Conservation (phyloP, 2,888 invertebrate species). For the Hanleya hanleyi region DNA sequence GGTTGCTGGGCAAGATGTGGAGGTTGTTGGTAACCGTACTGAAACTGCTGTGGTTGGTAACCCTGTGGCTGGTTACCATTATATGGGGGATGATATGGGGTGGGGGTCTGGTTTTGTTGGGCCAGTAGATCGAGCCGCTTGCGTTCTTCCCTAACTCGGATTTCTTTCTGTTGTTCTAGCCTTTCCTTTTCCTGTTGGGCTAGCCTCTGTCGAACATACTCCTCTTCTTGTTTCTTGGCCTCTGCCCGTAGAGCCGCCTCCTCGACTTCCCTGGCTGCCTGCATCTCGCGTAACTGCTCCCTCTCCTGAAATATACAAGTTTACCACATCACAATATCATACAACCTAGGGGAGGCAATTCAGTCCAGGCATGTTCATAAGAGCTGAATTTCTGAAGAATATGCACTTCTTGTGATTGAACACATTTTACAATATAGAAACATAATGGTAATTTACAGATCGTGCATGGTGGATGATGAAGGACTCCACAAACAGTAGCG, state of each 20-base stretch:
- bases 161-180: conserved; percentile 53
- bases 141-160: conserved; percentile 54
- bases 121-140: conserved; percentile 49
- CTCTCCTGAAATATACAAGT: conserved; percentile 59
- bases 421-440: no score
- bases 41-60: conserved; percentile 12
- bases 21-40: conserved; percentile 43
- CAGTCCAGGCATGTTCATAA: no score
- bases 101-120: conserved; percentile 19
- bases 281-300: conserved; percentile 67
- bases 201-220: conserved; percentile 50
- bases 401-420: no score
- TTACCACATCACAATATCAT: no score
- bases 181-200: conserved; percentile 50
- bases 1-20: conserved; percentile 39
- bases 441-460: no score
- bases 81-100: not conserved
- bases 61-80: conserved; percentile 23
- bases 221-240: conserved; percentile 72
- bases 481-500: no score
- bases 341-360: no score
- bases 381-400: no score
- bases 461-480: no score
- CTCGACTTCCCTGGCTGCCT: conserved; percentile 74
- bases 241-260: conserved; percentile 73